A percentile compares a stretch with the other conserved stretches of the same genome.
Evolutionary conservation across 2,888 invertebrate species (phyloP).

Genomic region (Zeuzera pyrina): DNA sequence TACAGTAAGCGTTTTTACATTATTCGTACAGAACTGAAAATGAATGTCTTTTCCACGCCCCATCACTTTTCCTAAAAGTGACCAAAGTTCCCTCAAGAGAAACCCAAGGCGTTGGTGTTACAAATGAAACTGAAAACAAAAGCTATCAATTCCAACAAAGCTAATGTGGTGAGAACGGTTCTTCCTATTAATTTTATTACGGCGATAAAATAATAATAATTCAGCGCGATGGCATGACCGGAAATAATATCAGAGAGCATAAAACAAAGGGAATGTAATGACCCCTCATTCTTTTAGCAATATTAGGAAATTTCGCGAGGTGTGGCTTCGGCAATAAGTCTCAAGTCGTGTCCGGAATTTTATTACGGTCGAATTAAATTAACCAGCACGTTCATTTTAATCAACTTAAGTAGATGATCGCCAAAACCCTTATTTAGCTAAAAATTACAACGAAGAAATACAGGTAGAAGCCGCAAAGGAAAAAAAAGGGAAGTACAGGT

Average conservation of each 20-base stretch:
- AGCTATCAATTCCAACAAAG: constrained; percentile 1
- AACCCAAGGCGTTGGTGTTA: constrained; percentile 1
- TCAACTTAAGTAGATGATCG: constrained; percentile 26
- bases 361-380: constrained; percentile 38
- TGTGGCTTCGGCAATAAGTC: constrained; percentile 40
- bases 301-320: constrained; percentile 56
- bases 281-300: constrained; percentile 46
- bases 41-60: neutral
- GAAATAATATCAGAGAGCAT: constrained; percentile 55
- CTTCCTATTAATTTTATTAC: constrained; percentile 39
- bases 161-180: constrained; percentile 6
- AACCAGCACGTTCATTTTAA: constrained; percentile 44
- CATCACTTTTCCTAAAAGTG: neutral
- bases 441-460: too few species aligned
- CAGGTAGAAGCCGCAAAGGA: too few species aligned
- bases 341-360: constrained; percentile 28
- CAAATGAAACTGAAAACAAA: constrained; percentile 4
- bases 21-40: neutral
- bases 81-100: neutral
- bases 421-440: too few species aligned
- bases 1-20: neutral
- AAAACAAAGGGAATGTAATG: constrained; percentile 60
- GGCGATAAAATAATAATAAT: constrained; percentile 57
- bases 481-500: too few species aligned
- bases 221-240: constrained; percentile 56